Evolutionary conservation across 2,888 invertebrate genomes (phyloP).

Genomic region (Sinhomidia bicolor): DNA sequence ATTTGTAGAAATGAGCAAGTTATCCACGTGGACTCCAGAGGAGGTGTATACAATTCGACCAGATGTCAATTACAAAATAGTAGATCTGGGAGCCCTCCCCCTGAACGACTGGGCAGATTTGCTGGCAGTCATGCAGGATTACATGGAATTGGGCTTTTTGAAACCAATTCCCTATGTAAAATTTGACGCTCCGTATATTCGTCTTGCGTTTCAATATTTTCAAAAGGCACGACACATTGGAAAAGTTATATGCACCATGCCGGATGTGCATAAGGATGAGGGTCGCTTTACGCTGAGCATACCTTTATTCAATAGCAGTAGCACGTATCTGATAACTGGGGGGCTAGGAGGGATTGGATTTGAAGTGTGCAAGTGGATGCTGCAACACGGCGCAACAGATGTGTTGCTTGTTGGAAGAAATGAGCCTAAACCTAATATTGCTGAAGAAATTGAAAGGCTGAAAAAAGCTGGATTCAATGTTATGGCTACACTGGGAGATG

Average conservation of each 20-base stretch:
- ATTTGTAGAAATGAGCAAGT: slow-evolving; percentile 70
- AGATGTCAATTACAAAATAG: slow-evolving; percentile 64
- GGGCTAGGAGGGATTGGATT: slow-evolving; percentile 31
- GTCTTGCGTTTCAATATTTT: slow-evolving; percentile 40
- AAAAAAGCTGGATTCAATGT: slow-evolving; percentile 27
- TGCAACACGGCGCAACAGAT: slow-evolving; percentile 50
- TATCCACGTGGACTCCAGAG: slow-evolving; percentile 46
- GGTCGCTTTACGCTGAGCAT: background rate
- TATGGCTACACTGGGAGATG: background rate
- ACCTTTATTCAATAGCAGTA: background rate
- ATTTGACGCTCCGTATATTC: slow-evolving; percentile 20
- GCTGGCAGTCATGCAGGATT: no score
- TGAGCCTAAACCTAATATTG: slow-evolving; percentile 38
- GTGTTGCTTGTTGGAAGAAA: slow-evolving; percentile 64
- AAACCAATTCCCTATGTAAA: slow-evolving; percentile 11
- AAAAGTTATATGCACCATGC: slow-evolving; percentile 42
- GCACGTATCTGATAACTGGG: background rate
- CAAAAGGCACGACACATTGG: slow-evolving; percentile 52
- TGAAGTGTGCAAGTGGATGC: slow-evolving; percentile 58
- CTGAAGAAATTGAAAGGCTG: slow-evolving; percentile 26
- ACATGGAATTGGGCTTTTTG: background rate
- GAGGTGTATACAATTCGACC: slow-evolving; percentile 50
- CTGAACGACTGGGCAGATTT: background rate
- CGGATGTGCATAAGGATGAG: background rate
- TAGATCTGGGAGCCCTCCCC: slow-evolving; percentile 49